phyloP scores from a whole-genome alignment of 2,113 vertebrate genomes.

The Centropus unirufus region DNA sequence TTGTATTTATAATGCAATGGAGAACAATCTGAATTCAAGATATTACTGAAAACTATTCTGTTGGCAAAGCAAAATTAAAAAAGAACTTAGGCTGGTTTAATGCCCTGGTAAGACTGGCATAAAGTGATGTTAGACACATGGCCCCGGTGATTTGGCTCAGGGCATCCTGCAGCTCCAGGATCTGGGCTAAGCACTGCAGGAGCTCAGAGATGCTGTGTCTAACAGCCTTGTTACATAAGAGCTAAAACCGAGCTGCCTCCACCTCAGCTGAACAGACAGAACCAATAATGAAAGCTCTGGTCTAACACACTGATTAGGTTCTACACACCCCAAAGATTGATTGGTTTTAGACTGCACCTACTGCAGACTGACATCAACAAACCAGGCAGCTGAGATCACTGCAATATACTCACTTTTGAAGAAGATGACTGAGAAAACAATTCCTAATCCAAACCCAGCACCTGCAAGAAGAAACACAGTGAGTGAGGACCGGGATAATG shows the following conservation, averaged over 20 bases:
- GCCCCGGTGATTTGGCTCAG: background rate
- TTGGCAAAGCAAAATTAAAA: background rate
- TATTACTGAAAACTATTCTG: background rate
- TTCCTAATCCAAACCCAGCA: slow-evolving; percentile 87
- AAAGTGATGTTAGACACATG: background rate
- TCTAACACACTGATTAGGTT: background rate
- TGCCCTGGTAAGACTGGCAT: background rate
- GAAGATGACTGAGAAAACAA: slow-evolving; percentile 87
- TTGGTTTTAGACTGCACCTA: background rate
- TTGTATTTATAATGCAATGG: background rate
- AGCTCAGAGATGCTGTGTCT: background rate
- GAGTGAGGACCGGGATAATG: background rate
- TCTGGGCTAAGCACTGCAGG: slow-evolving; percentile 12
- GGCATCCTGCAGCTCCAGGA: background rate
- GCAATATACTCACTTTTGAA: slow-evolving; percentile 89
- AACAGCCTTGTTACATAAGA: background rate
- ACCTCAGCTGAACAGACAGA: background rate
- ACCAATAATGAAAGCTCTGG: background rate
- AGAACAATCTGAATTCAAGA: background rate
- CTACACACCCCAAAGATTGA: background rate
- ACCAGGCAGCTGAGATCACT: background rate
- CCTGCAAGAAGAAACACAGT: slow-evolving; percentile 72
- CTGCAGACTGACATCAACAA: background rate
- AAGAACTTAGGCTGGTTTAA: background rate
- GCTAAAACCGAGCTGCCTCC: background rate